phyloP scores from a whole-genome alignment of 2,113 vertebrate genomes.

The Pungitius pungitius region DNA sequence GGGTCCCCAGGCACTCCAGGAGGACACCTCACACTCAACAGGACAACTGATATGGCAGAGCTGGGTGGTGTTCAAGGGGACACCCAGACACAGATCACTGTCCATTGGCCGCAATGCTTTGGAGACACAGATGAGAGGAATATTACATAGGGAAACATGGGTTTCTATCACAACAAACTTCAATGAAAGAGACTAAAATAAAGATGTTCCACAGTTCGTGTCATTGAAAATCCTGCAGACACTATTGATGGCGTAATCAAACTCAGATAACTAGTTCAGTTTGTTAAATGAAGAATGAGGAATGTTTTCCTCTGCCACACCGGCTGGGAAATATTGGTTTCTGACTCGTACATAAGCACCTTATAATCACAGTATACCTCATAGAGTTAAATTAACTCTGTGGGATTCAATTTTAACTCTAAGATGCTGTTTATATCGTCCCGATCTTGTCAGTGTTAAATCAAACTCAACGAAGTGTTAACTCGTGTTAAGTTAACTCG shows the following conservation, averaged over 20 bases:
- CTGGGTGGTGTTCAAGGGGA: conserved; percentile 88
- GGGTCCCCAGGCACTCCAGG: conserved; percentile 95
- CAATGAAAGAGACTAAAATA: background rate
- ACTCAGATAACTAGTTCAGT: background rate
- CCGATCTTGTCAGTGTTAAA: too few species aligned
- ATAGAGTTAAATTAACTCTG: too few species aligned
- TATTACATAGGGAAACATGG: background rate
- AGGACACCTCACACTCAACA: conserved; percentile 90
- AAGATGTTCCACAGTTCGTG: background rate
- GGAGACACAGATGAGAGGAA: conserved; percentile 19
- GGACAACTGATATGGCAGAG: conserved; percentile 94
- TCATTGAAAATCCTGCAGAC: background rate
- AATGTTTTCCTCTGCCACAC: background rate
- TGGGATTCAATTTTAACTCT: too few species aligned
- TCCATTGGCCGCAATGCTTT: conserved; percentile 90
- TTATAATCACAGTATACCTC: background rate
- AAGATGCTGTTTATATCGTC: too few species aligned
- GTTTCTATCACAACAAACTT: background rate
- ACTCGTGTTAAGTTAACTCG: too few species aligned
- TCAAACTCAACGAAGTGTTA: too few species aligned
- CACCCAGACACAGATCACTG: conserved; percentile 83
- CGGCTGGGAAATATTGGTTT: background rate
- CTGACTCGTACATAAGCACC: background rate
- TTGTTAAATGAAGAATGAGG: background rate
- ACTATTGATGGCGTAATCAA: background rate